phyloP scores from a whole-genome alignment of 2,888 invertebrate genomes.

The Stenolophus ochropezus region DNA sequence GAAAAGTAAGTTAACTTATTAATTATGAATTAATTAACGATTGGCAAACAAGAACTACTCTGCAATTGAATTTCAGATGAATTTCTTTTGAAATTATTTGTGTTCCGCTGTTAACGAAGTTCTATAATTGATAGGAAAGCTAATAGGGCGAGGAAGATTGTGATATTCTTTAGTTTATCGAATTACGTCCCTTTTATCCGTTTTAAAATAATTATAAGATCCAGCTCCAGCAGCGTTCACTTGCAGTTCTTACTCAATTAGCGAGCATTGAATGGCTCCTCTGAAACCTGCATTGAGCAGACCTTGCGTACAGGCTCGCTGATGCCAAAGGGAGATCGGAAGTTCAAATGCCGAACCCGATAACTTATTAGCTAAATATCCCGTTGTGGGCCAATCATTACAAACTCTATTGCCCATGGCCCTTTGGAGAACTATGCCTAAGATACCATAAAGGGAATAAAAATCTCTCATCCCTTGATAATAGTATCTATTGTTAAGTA shows the following conservation, averaged over 20 bases:
- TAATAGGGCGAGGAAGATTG: background rate
- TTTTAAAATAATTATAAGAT: background rate
- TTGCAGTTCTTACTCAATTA: background rate
- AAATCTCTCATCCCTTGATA: too few relatives aligned
- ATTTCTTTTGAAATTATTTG: background rate
- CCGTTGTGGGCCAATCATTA: too few relatives aligned
- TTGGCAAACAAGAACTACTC: background rate
- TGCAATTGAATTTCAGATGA: background rate
- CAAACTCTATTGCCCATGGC: too few relatives aligned
- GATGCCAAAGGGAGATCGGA: too few relatives aligned
- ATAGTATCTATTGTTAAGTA: too few relatives aligned
- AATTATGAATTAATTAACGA: background rate
- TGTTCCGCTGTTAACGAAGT: background rate
- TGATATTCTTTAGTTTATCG: background rate
- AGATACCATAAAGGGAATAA: too few relatives aligned
- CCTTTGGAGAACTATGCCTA: too few relatives aligned
- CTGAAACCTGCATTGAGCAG: background rate
- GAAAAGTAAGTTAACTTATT: background rate
- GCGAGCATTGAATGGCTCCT: background rate
- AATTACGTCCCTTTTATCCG: background rate
- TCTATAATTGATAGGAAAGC: background rate
- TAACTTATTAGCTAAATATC: too few relatives aligned
- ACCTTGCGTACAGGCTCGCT: too few relatives aligned
- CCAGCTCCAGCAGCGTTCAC: background rate
- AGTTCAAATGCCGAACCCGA: too few relatives aligned